phyloP scores from a whole-genome alignment of 2,888 invertebrate species.

The Panorpa germanica region DNA sequence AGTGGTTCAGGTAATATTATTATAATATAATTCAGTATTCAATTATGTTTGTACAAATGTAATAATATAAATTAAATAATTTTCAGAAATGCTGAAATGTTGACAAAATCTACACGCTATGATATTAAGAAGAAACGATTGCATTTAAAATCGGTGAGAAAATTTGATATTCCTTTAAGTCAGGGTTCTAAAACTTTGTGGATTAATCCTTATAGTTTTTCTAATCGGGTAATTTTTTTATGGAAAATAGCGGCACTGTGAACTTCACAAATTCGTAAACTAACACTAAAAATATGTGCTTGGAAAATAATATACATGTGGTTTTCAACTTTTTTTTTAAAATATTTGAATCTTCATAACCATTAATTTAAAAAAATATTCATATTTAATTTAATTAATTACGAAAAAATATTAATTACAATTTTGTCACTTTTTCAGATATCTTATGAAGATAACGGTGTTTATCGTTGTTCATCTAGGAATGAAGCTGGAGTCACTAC shows the following conservation, averaged over 20 bases:
- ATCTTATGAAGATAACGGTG: slow-evolving; percentile 51
- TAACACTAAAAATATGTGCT: slow-evolving; percentile 20
- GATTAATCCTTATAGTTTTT: too few relatives aligned
- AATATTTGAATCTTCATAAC: too few relatives aligned
- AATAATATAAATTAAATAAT: slow-evolving; percentile 9
- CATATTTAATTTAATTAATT: too few relatives aligned
- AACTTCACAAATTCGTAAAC: slow-evolving; percentile 19
- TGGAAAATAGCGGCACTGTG: too few relatives aligned
- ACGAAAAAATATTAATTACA: too few relatives aligned
- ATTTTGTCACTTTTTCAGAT: too few relatives aligned
- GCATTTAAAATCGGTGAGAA: slow-evolving; percentile 33
- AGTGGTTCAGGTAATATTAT: slow-evolving; percentile 20
- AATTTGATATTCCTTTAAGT: too few relatives aligned
- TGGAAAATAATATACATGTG: too few relatives aligned
- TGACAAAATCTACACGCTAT: slow-evolving; percentile 34
- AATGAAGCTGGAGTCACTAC: slow-evolving; percentile 40
- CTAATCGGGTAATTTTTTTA: too few relatives aligned
- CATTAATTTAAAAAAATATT: too few relatives aligned
- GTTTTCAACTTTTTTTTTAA: too few relatives aligned
- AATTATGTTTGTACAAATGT: not conserved
- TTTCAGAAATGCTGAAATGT: slow-evolving; percentile 38
- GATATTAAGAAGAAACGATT: slow-evolving; percentile 38
- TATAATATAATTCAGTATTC: slow-evolving; percentile 1
- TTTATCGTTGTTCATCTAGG: slow-evolving; percentile 50
- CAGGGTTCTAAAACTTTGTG: too few relatives aligned